Percentiles rank a stretch among this genome's conserved stretches.
phyloP scores from a whole-genome alignment of 2,113 vertebrate species.

The Phodopus roborovskii region DNA sequence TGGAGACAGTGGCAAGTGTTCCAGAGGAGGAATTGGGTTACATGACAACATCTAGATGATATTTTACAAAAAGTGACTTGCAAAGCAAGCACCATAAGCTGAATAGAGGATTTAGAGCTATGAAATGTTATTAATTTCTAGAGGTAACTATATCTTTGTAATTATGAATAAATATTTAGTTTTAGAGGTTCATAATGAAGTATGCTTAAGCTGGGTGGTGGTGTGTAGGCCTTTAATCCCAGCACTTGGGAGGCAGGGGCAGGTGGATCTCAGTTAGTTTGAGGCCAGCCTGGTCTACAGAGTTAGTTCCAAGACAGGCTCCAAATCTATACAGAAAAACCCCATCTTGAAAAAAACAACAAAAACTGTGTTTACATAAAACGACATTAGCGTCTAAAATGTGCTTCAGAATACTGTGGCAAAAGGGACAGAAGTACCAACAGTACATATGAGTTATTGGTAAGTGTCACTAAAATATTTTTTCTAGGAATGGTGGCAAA shows the following conservation, averaged over 20 bases:
- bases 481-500: neutral
- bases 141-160: neutral
- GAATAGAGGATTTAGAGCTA: neutral
- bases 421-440: neutral
- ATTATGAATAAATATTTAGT: neutral
- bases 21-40: neutral
- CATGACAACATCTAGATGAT: neutral
- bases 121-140: neutral
- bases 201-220: neutral
- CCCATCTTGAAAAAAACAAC: no score
- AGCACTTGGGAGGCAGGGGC: no score
- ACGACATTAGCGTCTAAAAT: neutral
- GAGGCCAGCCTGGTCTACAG: no score
- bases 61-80: neutral
- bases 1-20: neutral
- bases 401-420: neutral
- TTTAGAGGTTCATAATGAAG: neutral
- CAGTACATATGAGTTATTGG: neutral
- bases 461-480: neutral
- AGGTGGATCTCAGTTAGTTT: no score
- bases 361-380: neutral
- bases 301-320: no score
- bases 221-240: no score
- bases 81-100: slow-evolving; percentile 15
- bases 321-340: no score